phyloP scores from a whole-genome alignment of 2,113 vertebrate genomes.

The Psammodynastes pulverulentus region DNA sequence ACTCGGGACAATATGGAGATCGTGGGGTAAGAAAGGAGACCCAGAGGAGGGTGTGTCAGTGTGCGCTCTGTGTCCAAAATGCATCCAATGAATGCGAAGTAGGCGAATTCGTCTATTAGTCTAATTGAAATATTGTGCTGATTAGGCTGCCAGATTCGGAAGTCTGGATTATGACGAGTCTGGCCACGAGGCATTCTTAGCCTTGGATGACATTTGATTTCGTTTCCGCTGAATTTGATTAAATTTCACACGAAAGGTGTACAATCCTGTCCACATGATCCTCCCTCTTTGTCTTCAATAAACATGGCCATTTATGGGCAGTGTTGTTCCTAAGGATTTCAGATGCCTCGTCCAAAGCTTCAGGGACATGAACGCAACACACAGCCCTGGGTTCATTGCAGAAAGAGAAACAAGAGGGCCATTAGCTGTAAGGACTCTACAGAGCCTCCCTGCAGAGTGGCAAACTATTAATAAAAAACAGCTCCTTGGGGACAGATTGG shows the following conservation, averaged over 20 bases:
- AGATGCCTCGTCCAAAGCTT: neutral
- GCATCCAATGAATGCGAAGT: neutral
- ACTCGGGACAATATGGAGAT: neutral
- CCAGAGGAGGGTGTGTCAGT: neutral
- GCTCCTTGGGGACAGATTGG: neutral
- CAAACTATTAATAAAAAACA: neutral
- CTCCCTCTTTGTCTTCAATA: neutral
- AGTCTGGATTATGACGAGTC: neutral
- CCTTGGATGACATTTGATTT: neutral
- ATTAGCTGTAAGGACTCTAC: neutral
- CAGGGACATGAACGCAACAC: neutral
- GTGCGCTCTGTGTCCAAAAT: neutral
- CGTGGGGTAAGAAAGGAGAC: neutral
- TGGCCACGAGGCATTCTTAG: neutral
- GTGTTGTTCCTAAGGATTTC: neutral
- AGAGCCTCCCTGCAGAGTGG: neutral
- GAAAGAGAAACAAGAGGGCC: neutral
- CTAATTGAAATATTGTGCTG: neutral
- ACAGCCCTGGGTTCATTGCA: neutral
- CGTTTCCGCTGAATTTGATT: neutral
- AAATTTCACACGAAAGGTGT: neutral
- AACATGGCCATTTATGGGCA: neutral
- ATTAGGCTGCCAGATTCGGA: neutral
- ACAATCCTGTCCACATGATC: neutral
- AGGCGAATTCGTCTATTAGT: neutral